Percentiles rank a stretch among this genome's conserved stretches.
phyloP scores from a whole-genome alignment of 1,140 invertebrate genomes.

The Heliothis virescens region DNA sequence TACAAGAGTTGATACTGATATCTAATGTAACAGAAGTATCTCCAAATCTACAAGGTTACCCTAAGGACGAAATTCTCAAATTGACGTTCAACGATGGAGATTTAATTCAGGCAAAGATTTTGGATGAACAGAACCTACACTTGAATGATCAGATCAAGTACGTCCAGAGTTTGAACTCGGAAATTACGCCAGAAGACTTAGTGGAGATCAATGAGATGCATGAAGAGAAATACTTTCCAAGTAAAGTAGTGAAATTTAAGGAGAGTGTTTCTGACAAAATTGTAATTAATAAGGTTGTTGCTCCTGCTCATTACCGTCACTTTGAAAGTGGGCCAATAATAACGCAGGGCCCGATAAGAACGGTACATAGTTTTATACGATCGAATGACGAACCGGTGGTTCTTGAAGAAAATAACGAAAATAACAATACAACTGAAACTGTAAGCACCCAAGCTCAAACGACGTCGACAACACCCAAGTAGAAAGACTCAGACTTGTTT shows the following conservation, averaged over 20 bases:
- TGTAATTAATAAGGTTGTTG: background rate
- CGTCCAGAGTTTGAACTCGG: slow-evolving; percentile 58
- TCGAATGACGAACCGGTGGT: no score
- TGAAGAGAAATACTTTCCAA: slow-evolving; percentile 12
- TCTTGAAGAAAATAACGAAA: no score
- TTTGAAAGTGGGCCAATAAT: no score
- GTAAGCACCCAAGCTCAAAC: no score
- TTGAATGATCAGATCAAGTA: slow-evolving; percentile 58
- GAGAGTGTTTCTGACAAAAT: background rate
- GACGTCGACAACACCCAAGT: background rate
- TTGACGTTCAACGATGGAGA: slow-evolving; percentile 60
- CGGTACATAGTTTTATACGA: no score
- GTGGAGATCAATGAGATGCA: slow-evolving; percentile 25
- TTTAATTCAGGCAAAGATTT: slow-evolving; percentile 64
- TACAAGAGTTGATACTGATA: slow-evolving; percentile 60
- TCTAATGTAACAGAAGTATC: slow-evolving; percentile 62
- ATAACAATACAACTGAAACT: no score
- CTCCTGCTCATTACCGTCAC: background rate
- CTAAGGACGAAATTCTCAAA: slow-evolving; percentile 61
- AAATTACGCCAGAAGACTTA: slow-evolving; percentile 55
- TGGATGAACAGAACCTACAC: slow-evolving; percentile 49
- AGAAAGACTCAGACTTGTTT: slow-evolving; percentile 22
- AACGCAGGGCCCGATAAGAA: no score
- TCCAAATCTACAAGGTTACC: slow-evolving; percentile 58
- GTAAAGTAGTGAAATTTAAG: background rate